Conservation (phyloP, 2,113 vertebrate genomes). For the Oriolus oriolus region DNA sequence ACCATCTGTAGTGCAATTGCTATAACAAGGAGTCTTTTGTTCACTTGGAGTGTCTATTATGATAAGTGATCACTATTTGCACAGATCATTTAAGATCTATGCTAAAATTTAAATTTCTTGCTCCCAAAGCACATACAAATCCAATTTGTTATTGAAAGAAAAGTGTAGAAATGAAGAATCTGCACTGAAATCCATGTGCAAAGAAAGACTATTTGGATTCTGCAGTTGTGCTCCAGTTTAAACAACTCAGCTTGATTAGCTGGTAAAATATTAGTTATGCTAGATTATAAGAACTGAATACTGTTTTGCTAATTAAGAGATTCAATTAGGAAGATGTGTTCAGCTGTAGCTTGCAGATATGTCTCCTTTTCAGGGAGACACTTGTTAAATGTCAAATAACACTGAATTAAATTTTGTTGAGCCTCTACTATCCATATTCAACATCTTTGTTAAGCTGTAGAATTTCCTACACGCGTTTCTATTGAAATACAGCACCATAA, state of each 20-base stretch:
- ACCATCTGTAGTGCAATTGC: not conserved
- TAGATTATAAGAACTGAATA: slow-evolving; percentile 5
- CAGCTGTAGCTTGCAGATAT: slow-evolving; percentile 17
- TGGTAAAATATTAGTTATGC: slow-evolving; percentile 51
- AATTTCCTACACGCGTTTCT: not conserved
- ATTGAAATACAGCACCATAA: not conserved
- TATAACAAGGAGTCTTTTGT: not conserved
- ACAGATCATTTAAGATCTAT: not conserved
- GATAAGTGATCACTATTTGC: not conserved
- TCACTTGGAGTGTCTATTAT: not conserved
- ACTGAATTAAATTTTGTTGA: not conserved
- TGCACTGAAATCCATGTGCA: not conserved
- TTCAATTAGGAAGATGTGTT: slow-evolving; percentile 38
- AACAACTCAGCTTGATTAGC: slow-evolving; percentile 50
- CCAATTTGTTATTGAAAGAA: slow-evolving; percentile 17
- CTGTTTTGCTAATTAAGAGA: slow-evolving; percentile 42
- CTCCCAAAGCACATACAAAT: not conserved
- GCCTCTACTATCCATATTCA: not conserved
- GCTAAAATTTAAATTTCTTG: not conserved
- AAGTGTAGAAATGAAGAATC: not conserved
- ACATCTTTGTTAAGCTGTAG: not conserved
- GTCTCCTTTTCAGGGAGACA: slow-evolving; percentile 1
- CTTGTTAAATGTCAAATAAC: not conserved
- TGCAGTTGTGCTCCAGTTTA: not conserved
- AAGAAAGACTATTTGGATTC: slow-evolving; percentile 8